Percentiles rank a stretch among this genome's conserved stretches.
Conservation (phyloP, 2,113 vertebrate genomes). For the Dolichallabes microphthalmus region DNA sequence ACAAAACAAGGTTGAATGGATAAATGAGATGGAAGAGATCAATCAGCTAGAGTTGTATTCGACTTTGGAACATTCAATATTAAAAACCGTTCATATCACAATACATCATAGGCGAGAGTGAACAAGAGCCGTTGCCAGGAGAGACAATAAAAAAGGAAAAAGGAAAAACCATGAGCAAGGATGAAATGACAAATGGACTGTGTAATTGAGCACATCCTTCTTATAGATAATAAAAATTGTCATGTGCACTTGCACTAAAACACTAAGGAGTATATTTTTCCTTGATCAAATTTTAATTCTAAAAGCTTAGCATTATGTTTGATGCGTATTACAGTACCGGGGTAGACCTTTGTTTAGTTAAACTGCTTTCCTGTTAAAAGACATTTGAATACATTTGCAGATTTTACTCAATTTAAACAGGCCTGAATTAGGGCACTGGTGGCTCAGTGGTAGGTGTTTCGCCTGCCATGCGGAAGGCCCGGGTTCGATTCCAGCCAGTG, state of each 20-base stretch:
- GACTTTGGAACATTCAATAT: neutral
- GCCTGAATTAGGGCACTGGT: no score
- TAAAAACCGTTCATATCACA: conserved; percentile 26
- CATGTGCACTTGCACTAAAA: conserved; percentile 5
- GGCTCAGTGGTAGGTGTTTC: no score
- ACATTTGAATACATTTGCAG: neutral
- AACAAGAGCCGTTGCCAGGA: neutral
- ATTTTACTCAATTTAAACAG: neutral
- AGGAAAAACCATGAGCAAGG: neutral
- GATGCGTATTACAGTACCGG: neutral
- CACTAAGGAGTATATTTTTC: neutral
- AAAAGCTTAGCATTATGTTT: neutral
- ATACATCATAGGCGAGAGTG: conserved; percentile 23
- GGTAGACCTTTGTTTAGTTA: neutral
- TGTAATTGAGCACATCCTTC: conserved; percentile 13
- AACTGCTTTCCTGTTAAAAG: neutral
- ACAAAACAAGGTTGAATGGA: neutral
- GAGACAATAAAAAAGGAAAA: conserved; percentile 6
- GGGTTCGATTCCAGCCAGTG: no score
- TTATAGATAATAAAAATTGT: conserved; percentile 3
- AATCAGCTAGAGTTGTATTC: neutral
- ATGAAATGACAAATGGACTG: neutral
- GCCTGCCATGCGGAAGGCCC: no score
- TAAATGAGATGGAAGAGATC: neutral
- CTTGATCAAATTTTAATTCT: neutral